Conservation (phyloP, 2,797 vertebrate species). For the Hapalemur alaotrensis region DNA sequence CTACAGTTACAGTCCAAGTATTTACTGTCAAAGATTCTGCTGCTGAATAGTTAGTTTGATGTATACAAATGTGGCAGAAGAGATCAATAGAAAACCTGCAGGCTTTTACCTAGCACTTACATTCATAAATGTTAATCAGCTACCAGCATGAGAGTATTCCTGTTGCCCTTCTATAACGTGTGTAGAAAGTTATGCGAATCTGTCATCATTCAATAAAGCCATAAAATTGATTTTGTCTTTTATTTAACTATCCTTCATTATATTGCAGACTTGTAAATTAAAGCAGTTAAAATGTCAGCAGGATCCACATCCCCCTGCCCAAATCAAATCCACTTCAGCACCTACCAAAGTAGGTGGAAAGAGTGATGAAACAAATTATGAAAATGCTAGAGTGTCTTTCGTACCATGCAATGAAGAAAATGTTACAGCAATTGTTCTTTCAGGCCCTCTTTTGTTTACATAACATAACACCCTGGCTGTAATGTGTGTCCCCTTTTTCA, state of each 20-base stretch:
- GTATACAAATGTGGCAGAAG: background rate
- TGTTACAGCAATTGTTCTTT: background rate
- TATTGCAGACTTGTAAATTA: slow-evolving; percentile 59
- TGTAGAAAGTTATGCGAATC: background rate
- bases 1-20: background rate
- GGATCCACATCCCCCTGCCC: background rate
- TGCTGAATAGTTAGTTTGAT: background rate
- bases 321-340: slow-evolving; percentile 37
- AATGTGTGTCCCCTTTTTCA: background rate
- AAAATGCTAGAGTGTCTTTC: background rate
- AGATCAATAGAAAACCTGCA: background rate
- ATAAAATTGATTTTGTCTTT: slow-evolving; percentile 55
- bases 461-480: background rate
- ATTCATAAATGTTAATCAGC: slow-evolving; percentile 15
- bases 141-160: background rate
- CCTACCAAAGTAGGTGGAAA: background rate
- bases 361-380: background rate
- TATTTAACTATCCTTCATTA: slow-evolving; percentile 43
- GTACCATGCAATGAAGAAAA: background rate
- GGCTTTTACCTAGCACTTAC: background rate
- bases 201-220: slow-evolving; percentile 18
- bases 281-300: slow-evolving; percentile 63
- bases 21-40: background rate
- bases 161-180: background rate
- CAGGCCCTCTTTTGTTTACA: background rate